These are phyloP conservation scores for Phalacrocorax aristotelis DNA, from an alignment of 2,113 vertebrate genomes.

Conservation along the genomic window DNA sequence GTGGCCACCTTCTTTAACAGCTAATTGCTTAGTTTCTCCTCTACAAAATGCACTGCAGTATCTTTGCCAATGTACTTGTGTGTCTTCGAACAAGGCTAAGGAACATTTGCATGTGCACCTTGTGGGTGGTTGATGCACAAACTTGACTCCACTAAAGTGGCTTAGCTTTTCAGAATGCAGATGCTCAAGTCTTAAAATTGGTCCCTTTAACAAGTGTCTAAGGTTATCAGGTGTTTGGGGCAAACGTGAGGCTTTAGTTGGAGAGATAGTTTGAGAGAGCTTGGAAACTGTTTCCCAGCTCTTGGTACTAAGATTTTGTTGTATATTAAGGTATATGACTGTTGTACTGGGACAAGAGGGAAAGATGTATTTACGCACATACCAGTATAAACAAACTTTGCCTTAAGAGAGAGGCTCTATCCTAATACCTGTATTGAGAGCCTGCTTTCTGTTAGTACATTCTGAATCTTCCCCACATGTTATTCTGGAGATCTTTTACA, in stretches of 20 bases:
- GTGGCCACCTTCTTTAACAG: neutral
- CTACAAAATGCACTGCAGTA: neutral
- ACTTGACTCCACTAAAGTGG: neutral
- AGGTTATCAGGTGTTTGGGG: neutral
- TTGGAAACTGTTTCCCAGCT: neutral
- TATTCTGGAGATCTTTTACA: neutral
- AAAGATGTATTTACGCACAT: neutral
- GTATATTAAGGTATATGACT: neutral
- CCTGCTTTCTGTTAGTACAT: neutral
- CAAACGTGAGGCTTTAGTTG: neutral
- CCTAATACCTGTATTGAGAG: neutral
- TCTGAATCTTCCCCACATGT: neutral
- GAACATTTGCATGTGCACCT: rapidly evolving
- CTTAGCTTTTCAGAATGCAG: rapidly evolving
- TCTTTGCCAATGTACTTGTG: neutral
- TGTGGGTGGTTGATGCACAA: neutral
- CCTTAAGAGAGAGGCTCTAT: neutral
- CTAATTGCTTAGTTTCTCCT: neutral
- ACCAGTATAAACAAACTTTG: neutral
- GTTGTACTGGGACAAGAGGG: neutral
- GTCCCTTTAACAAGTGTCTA: neutral
- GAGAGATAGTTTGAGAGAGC: neutral
- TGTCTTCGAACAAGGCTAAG: neutral
- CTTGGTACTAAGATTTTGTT: neutral
- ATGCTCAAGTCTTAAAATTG: neutral